phyloP scores from a whole-genome alignment of 2,888 invertebrate genomes.

The Lamellibrachia columna region DNA sequence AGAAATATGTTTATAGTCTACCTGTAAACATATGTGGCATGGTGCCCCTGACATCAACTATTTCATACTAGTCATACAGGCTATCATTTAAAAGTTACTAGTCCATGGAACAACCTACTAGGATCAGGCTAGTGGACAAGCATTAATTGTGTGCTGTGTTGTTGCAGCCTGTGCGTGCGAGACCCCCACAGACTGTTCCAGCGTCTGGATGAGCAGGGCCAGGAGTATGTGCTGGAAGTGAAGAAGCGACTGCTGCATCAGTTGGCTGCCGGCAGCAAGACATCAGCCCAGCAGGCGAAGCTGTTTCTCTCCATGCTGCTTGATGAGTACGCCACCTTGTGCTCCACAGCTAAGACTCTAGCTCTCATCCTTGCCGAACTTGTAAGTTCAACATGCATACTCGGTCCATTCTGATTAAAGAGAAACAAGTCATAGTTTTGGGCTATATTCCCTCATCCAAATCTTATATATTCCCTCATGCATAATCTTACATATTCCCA shows the following conservation, averaged over 20 bases:
- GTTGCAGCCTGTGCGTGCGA: constrained; percentile 60
- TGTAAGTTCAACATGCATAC: constrained; percentile 47
- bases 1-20: too few relatives aligned
- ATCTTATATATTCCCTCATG: too few relatives aligned
- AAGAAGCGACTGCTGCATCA: constrained; percentile 72
- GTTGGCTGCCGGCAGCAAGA: constrained; percentile 68
- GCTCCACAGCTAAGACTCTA: constrained; percentile 72
- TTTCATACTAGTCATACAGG: too few relatives aligned
- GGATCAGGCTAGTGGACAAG: too few relatives aligned
- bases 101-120: too few relatives aligned
- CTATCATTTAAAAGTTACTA: too few relatives aligned
- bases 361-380: constrained; percentile 72
- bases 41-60: too few relatives aligned
- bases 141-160: not conserved
- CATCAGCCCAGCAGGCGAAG: constrained; percentile 68
- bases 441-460: too few relatives aligned
- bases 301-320: constrained; percentile 72
- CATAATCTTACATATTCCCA: too few relatives aligned
- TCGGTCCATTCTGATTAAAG: not conserved
- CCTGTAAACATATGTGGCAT: too few relatives aligned
- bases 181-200: constrained; percentile 76
- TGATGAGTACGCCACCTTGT: constrained; percentile 74
- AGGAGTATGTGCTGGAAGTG: constrained; percentile 75
- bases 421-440: too few relatives aligned
- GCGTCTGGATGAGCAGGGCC: constrained; percentile 73